Evolutionary conservation across 2,113 vertebrate species (phyloP).

Genomic region (Stigmatopora nigra): DNA sequence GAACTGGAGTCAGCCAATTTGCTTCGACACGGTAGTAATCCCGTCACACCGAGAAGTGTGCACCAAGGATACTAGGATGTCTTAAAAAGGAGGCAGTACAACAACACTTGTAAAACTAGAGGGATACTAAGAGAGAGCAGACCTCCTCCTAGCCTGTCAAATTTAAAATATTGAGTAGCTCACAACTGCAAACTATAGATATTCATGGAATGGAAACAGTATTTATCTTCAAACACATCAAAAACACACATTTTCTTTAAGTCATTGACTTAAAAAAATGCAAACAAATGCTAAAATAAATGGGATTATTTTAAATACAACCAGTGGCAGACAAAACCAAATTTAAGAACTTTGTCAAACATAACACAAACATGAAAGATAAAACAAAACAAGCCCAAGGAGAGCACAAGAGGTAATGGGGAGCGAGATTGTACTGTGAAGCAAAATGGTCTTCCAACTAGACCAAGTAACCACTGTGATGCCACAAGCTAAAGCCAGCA

Average conservation of each 20-base stretch:
- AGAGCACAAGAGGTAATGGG: neutral
- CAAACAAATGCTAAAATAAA: too few species aligned
- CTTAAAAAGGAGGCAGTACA: constrained; percentile 19
- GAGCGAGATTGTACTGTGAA: constrained; percentile 27
- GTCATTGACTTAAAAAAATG: too few species aligned
- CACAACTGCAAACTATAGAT: too few species aligned
- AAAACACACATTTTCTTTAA: too few species aligned
- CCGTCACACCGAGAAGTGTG: constrained; percentile 26
- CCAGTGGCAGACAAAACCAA: too few species aligned
- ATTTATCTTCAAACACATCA: too few species aligned
- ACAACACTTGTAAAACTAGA: neutral
- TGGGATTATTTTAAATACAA: too few species aligned
- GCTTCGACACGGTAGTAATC: constrained; percentile 40
- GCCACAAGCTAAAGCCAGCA: neutral
- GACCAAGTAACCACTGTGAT: constrained; percentile 15
- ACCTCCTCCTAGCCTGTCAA: neutral
- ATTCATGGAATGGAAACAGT: too few species aligned
- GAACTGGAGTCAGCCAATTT: constrained; percentile 40
- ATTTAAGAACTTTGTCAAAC: too few species aligned
- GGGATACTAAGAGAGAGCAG: neutral
- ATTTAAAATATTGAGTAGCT: too few species aligned
- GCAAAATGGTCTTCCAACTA: constrained; percentile 15
- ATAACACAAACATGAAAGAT: too few species aligned
- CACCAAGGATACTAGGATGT: constrained; percentile 1
- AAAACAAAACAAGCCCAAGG: neutral